phyloP scores from a whole-genome alignment of 1,140 invertebrate species.

The Meloidogyne exigua region DNA sequence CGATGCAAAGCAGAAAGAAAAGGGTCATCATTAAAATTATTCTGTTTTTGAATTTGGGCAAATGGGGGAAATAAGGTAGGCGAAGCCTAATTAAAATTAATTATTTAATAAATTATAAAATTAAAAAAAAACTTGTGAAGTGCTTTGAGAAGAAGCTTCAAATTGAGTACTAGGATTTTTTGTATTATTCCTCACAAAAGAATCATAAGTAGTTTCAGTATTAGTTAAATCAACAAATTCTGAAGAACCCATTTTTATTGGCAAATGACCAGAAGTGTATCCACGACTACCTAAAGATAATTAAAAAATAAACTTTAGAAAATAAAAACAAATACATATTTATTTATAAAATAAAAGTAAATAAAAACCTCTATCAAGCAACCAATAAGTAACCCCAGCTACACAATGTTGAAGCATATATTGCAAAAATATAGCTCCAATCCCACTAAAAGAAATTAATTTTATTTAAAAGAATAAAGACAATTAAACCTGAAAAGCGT shows the following conservation, averaged over 20 bases:
- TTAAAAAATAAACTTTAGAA: too few relatives aligned
- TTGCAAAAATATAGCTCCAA: constrained; percentile 45
- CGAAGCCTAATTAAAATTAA: neutral
- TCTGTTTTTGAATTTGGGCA: constrained; percentile 32
- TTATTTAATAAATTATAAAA: neutral
- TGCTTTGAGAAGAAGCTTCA: constrained; percentile 17
- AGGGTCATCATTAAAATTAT: constrained; percentile 9
- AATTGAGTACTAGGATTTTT: constrained; percentile 39
- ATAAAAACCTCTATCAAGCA: constrained; percentile 11
- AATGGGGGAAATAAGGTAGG: constrained; percentile 30
- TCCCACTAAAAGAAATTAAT: constrained; percentile 33
- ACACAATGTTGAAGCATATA: constrained; percentile 47
- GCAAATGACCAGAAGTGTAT: neutral
- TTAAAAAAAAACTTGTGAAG: neutral
- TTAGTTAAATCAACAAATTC: neutral
- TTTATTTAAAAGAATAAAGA: neutral
- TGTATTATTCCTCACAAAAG: neutral
- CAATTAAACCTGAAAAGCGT: constrained; percentile 28
- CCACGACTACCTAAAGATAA: neutral
- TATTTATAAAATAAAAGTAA: neutral
- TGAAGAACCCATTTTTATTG: neutral
- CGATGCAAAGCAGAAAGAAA: constrained; percentile 17
- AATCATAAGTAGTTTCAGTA: neutral
- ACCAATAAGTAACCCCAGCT: constrained; percentile 17
- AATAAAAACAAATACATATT: too few relatives aligned